Evolutionary conservation across 2,888 invertebrate genomes (phyloP), one percentile per base, ranked within the genome.

Genomic region (Beris chalybata): DNA sequence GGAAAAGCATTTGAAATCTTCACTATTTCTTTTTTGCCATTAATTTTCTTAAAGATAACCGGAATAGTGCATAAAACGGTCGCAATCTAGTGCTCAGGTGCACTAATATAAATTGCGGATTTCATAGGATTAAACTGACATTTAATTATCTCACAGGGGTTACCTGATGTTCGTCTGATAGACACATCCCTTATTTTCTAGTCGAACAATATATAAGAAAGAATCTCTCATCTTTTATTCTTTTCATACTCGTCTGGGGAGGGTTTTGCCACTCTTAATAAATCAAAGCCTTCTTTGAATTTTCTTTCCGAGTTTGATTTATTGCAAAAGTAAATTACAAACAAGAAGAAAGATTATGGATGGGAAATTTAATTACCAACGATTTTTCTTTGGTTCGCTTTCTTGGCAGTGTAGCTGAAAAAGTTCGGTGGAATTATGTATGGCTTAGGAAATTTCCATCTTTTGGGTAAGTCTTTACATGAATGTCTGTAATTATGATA

Each of bases 101-200:
- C 57, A 68, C 55, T 65, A 55, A 61, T 43, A 48, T 38, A 63
- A 68, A 66, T 57, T 55, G 31, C 5, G 63, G 68, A 68, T 68
- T 68, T 68, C 32, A 31, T 57, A 47, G 31, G 68, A 57, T 66
- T 68, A 63, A 61, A 57, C 61, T 68, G 65, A 68, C 68, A 68
- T 68, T 68, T 68, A 68, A 68, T 68, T 68, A 68, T 65, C 52
- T 61, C 38, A 3, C 2, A n/a, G 43, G n/a, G 58, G 31, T 59
- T 29, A 59, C 38, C 56, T 15, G 57, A 57, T 57, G 5, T 5
- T 38, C 15, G 22, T 11, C 44, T 45, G 44, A 44, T 57, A 57
- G 57, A 44, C 45, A 30, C 44, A 57, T 57, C 45, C 44, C 38
- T 7, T 38, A 9, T 38, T 38, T 38, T 38, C 1, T 38, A 9